phyloP scores from a whole-genome alignment of 2,888 invertebrate species.

The Torymus auratus region DNA sequence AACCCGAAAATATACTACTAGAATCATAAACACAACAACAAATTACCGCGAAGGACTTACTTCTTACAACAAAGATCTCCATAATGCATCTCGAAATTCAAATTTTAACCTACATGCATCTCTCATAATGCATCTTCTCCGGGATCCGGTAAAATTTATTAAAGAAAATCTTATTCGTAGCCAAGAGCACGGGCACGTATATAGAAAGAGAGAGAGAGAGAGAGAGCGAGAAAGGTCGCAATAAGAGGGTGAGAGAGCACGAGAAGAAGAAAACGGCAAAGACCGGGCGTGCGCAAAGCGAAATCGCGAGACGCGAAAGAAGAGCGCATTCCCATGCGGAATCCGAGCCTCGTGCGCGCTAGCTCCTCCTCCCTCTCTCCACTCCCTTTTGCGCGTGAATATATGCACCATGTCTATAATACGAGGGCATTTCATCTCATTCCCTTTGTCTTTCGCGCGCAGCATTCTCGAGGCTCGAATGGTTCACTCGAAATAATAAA shows the following conservation, averaged over 20 bases:
- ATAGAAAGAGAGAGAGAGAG: no score
- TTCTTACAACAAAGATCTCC: no score
- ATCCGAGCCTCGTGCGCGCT: constrained; percentile 58
- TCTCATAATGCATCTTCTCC: background rate
- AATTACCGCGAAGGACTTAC: no score
- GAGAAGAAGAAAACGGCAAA: constrained; percentile 27
- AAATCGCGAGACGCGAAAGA: constrained; percentile 52
- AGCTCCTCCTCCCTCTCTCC: constrained; percentile 42
- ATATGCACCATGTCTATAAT: background rate
- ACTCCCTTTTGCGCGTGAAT: constrained; percentile 42
- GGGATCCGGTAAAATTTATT: constrained; percentile 31
- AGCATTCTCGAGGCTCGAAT: constrained; percentile 20
- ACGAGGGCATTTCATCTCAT: constrained; percentile 23
- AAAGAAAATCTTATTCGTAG: constrained; percentile 45
- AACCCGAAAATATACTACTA: no score
- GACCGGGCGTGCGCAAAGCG: constrained; percentile 35
- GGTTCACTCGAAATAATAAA: constrained; percentile 35
- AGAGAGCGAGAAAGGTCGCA: constrained; percentile 16
- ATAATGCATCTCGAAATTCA: background rate
- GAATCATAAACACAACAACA: no score
- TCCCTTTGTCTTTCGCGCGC: constrained; percentile 21
- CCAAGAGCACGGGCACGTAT: background rate
- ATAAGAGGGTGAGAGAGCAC: constrained; percentile 30
- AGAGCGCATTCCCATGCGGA: constrained; percentile 58
- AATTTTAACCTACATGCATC: background rate